These are phyloP conservation scores for Hipposideros armiger DNA, from an alignment of 2,113 vertebrate genomes.

Conservation along the genomic window DNA sequence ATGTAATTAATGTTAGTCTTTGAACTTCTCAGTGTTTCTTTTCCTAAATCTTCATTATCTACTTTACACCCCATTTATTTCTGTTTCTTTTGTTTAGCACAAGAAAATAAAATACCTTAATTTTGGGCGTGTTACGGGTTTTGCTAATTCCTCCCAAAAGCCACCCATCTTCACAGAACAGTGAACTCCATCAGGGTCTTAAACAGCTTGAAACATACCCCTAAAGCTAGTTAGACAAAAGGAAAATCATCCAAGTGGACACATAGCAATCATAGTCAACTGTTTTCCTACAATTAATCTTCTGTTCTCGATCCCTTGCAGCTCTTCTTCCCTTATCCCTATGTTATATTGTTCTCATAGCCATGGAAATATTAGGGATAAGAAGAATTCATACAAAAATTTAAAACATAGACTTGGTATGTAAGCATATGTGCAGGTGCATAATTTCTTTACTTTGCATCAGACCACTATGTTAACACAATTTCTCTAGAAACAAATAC, in stretches of 20 bases:
- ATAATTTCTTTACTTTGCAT: not conserved
- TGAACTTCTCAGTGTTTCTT: not conserved
- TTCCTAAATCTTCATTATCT: not conserved
- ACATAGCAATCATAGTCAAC: not conserved
- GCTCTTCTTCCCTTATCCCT: not conserved
- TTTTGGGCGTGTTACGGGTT: not conserved
- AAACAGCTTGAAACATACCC: not conserved
- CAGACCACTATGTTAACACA: not conserved
- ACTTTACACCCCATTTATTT: not conserved
- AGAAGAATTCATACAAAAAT: not conserved
- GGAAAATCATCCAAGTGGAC: not conserved
- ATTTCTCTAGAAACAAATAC: not conserved
- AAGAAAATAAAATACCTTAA: conserved; percentile 39
- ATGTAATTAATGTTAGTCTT: conserved; percentile 15
- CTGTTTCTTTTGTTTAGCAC: not conserved
- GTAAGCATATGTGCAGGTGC: not conserved
- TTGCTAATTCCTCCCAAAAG: not conserved
- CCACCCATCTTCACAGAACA: not conserved
- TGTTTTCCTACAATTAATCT: not conserved
- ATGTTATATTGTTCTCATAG: not conserved
- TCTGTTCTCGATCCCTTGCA: not conserved
- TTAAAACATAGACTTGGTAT: not conserved
- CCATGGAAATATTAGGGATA: not conserved
- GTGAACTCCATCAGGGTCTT: not conserved
- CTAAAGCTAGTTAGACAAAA: not conserved